Base-by-base conservation (phyloP, 2,888 invertebrate genomes). In the Anarsia innoxiella region DNA sequence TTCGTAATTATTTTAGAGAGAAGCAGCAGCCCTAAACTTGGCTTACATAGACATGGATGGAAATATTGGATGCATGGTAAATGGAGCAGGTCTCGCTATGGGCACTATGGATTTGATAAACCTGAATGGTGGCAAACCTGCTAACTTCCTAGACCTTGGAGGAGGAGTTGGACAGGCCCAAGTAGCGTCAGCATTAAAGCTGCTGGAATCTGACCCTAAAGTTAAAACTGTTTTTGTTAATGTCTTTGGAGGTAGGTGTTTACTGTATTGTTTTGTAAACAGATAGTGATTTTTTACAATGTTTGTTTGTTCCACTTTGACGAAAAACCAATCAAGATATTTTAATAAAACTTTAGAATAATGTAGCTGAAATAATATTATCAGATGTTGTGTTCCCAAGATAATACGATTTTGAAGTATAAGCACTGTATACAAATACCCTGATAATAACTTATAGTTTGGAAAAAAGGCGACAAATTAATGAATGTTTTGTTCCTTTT, bases 81-180 rank as follows among this genome's bases (percentile, higher is more conserved):
- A 99, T 85, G 99, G 99, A 12, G 99, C 99, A 49, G 99, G 99
- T 1, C 86, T 99, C 36, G 99, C 99, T 2, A 99, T 99, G 99
- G 99, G 99, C 2, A 99, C 99, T 4, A 98, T 99, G 99, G 99
- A 99, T 68, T 96, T 99, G 25, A 98, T 99, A 45, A 96, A 95
- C 66, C 80, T 99, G 25, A 92, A 97, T 74, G 99, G 99, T 11
- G 99, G 99, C 9, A 90, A 89, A 50, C 99, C 99, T 5, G 99
- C 99, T 0, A 99, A 99, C 77, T 99, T 99, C 80, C 86, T 99
- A 32, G 99, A 99, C 69, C 94, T 98, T 31, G 99, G 99, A 12
- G 99, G 99, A 36, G 91, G 93, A 40, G 99, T 99, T 0, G 95
- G 94, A 38, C 97, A 98, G 64, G 89, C 93, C 12, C 98, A 99